Evolutionary conservation across 2,113 vertebrate species (phyloP).

Genomic region (Lasiurus cinereus): DNA sequence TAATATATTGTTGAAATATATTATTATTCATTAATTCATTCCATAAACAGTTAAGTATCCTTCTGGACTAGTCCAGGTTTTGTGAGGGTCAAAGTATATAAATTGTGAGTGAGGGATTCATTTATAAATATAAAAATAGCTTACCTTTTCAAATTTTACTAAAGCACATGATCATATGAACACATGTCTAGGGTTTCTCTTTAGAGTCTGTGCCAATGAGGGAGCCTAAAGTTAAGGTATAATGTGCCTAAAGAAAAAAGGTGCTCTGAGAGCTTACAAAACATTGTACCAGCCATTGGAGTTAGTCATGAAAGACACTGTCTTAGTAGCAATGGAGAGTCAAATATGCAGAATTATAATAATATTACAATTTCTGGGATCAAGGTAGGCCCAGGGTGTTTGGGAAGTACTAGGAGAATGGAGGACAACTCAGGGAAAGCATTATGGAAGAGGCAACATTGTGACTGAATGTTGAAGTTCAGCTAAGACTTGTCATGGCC

Average conservation of each 20-base stretch:
- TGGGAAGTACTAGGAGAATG: not conserved
- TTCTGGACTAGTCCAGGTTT: not conserved
- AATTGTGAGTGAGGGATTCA: not conserved
- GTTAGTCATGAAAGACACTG: not conserved
- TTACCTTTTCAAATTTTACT: not conserved
- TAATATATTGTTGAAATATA: slow-evolving; percentile 1
- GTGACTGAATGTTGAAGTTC: not conserved
- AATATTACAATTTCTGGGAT: not conserved
- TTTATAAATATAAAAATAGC: not conserved
- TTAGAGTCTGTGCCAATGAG: not conserved
- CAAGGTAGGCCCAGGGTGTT: not conserved
- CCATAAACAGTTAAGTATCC: not conserved
- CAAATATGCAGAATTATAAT: not conserved
- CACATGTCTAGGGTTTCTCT: not conserved
- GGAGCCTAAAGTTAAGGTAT: not conserved
- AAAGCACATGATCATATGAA: not conserved
- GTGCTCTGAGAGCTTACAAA: not conserved
- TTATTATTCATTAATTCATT: slow-evolving; percentile 23
- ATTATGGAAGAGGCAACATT: not conserved
- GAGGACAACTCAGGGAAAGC: not conserved
- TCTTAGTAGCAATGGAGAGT: not conserved
- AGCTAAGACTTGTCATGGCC: not conserved
- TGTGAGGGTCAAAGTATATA: not conserved
- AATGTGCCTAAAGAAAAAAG: not conserved
- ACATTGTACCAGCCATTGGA: not conserved